These are phyloP conservation scores for Oncorhynchus kisutch DNA, from an alignment of 2,113 vertebrate genomes.

Conservation along the genomic window DNA sequence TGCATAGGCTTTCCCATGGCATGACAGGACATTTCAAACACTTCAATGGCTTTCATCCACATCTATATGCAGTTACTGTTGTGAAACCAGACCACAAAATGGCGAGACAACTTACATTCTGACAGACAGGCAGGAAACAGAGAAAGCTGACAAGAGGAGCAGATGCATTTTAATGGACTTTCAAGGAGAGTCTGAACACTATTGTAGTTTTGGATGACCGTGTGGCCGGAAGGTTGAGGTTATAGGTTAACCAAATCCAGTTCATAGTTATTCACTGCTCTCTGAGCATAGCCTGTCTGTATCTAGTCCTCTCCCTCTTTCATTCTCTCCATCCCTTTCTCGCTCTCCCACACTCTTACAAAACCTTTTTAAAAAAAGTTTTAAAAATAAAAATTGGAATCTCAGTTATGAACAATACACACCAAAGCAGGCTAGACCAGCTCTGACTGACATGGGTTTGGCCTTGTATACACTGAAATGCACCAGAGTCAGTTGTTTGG, in stretches of 20 bases:
- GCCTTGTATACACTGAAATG: neutral
- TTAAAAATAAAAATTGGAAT: neutral
- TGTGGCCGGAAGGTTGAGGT: neutral
- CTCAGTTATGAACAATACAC: neutral
- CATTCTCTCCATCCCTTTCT: neutral
- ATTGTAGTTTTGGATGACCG: neutral
- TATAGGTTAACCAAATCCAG: neutral
- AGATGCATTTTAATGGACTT: constrained; percentile 40
- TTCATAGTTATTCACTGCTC: neutral
- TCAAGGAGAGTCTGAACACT: neutral
- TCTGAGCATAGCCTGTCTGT: neutral
- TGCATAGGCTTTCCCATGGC: constrained; percentile 1
- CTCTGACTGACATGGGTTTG: neutral
- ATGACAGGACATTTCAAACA: neutral
- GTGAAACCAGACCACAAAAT: constrained; percentile 15
- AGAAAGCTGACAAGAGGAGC: constrained; percentile 34
- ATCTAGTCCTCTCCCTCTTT: constrained; percentile 36
- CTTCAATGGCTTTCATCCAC: constrained; percentile 15
- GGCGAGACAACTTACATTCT: constrained; percentile 10
- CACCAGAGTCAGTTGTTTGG: neutral
- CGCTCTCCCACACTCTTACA: constrained; percentile 3
- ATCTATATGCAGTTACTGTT: constrained; percentile 21
- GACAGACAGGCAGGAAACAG: constrained; percentile 26
- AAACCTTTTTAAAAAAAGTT: neutral
- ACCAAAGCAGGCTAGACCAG: neutral